These are phyloP conservation scores for Lobophora halterata DNA, from an alignment of 2,888 invertebrate genomes.

Conservation along the genomic window DNA sequence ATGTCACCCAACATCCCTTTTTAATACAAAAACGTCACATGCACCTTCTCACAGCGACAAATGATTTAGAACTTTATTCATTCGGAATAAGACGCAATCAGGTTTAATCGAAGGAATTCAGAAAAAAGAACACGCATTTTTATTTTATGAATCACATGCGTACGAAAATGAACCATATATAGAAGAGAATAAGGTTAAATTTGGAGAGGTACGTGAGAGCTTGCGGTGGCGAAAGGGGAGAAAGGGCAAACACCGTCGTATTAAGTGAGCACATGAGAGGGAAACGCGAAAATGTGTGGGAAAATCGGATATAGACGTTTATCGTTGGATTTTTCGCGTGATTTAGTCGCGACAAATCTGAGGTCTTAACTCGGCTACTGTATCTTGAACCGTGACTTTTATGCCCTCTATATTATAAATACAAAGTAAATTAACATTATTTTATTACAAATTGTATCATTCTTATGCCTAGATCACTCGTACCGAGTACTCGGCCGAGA, in stretches of 20 bases:
- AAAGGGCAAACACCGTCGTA: slow-evolving; percentile 78
- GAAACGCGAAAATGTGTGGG: slow-evolving; percentile 79
- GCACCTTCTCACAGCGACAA: slow-evolving; percentile 18
- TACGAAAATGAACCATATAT: slow-evolving; percentile 16
- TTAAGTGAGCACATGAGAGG: slow-evolving; percentile 81
- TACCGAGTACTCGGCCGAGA: too few species aligned
- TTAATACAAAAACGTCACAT: slow-evolving; percentile 38
- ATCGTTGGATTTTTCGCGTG: slow-evolving; percentile 78
- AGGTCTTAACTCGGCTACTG: slow-evolving; percentile 57
- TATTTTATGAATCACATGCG: slow-evolving; percentile 33
- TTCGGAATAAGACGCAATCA: background rate
- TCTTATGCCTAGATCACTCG: too few species aligned
- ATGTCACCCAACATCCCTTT: slow-evolving; percentile 68
- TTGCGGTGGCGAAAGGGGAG: slow-evolving; percentile 56
- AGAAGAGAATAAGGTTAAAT: slow-evolving; percentile 16
- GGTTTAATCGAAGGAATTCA: slow-evolving; percentile 23
- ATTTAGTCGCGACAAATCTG: slow-evolving; percentile 77
- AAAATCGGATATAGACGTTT: slow-evolving; percentile 80
- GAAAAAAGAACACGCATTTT: slow-evolving; percentile 63
- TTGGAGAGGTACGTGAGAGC: slow-evolving; percentile 24
- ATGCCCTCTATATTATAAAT: too few species aligned
- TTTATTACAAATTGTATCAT: too few species aligned
- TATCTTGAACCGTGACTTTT: slow-evolving; percentile 41
- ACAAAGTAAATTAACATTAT: too few species aligned
- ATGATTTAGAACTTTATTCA: slow-evolving; percentile 34